Conservation (phyloP, 1,140 invertebrate genomes). For the Drosophila orosa region DNA sequence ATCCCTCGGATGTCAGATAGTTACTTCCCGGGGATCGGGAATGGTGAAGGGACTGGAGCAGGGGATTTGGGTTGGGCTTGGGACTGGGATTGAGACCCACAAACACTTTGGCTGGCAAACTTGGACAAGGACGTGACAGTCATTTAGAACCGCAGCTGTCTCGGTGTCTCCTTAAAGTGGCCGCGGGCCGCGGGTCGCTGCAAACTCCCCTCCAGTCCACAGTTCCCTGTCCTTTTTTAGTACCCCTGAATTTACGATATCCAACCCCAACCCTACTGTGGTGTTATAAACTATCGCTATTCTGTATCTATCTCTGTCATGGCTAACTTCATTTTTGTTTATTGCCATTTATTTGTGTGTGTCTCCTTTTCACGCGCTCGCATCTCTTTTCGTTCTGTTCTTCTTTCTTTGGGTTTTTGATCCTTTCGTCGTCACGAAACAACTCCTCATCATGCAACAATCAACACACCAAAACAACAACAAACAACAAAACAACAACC, state of each 20-base stretch:
- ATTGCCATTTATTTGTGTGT: constrained; percentile 73
- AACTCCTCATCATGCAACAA: constrained; percentile 75
- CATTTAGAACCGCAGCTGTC: constrained; percentile 77
- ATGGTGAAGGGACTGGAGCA: background rate
- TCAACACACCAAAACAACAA: constrained; percentile 50
- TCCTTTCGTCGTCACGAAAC: constrained; percentile 72
- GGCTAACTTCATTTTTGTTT: constrained; percentile 80
- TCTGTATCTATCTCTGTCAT: constrained; percentile 79
- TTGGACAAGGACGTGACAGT: constrained; percentile 82
- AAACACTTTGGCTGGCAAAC: constrained; percentile 56
- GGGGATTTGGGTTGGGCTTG: constrained; percentile 6
- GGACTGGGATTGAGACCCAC: constrained; percentile 36
- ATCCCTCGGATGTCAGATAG: constrained; percentile 23
- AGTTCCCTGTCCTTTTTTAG: background rate
- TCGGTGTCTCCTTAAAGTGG: constrained; percentile 67
- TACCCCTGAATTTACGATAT: constrained; percentile 5
- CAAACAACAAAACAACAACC: constrained; percentile 45
- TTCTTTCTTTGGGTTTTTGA: constrained; percentile 57
- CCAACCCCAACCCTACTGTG: constrained; percentile 7
- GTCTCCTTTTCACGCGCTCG: constrained; percentile 66
- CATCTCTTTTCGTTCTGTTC: constrained; percentile 71
- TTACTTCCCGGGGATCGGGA: constrained; percentile 10
- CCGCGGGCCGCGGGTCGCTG: constrained; percentile 34
- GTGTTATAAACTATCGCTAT: constrained; percentile 68
- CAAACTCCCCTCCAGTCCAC: background rate